Evolutionary conservation across 1,140 invertebrate species (phyloP).

Genomic region (Thaumatotibia leucotreta): DNA sequence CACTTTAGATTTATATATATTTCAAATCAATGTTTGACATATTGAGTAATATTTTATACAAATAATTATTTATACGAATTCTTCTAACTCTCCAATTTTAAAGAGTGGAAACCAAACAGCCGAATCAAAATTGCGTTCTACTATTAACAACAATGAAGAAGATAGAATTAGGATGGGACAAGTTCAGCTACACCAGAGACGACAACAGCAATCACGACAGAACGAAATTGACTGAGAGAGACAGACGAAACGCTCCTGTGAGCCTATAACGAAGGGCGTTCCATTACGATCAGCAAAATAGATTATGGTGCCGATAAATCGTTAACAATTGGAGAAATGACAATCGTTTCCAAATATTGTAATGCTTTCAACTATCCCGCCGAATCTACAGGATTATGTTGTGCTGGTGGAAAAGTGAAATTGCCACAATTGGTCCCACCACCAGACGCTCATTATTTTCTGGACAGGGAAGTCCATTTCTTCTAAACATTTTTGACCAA

Average conservation of each 20-base stretch:
- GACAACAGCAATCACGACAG: slow-evolving; percentile 20
- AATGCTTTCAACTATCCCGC: slow-evolving; percentile 53
- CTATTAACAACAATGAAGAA: slow-evolving; percentile 24
- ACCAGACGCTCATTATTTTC: slow-evolving; percentile 38
- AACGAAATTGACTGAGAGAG: slow-evolving; percentile 19
- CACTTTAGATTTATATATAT: too few species aligned
- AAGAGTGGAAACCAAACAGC: too few species aligned
- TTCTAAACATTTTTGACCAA: too few species aligned
- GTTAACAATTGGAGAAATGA: slow-evolving; percentile 39
- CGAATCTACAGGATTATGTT: slow-evolving; percentile 58
- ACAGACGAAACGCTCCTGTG: slow-evolving; percentile 13
- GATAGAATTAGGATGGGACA: slow-evolving; percentile 30
- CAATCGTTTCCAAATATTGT: slow-evolving; percentile 47
- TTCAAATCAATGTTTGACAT: too few species aligned
- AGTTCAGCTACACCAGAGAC: slow-evolving; percentile 22
- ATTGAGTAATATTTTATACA: too few species aligned
- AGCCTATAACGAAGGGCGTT: not conserved
- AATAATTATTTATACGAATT: too few species aligned
- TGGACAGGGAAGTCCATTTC: slow-evolving; percentile 29
- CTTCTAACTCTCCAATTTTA: too few species aligned
- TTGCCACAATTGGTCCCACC: slow-evolving; percentile 35
- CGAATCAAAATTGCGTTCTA: slow-evolving; percentile 24
- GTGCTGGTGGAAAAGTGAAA: slow-evolving; percentile 44
- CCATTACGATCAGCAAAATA: slow-evolving; percentile 14
- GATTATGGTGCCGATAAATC: slow-evolving; percentile 27